Base-by-base conservation (phyloP, 2,797 vertebrate species). In the Glyptemys insculpta region DNA sequence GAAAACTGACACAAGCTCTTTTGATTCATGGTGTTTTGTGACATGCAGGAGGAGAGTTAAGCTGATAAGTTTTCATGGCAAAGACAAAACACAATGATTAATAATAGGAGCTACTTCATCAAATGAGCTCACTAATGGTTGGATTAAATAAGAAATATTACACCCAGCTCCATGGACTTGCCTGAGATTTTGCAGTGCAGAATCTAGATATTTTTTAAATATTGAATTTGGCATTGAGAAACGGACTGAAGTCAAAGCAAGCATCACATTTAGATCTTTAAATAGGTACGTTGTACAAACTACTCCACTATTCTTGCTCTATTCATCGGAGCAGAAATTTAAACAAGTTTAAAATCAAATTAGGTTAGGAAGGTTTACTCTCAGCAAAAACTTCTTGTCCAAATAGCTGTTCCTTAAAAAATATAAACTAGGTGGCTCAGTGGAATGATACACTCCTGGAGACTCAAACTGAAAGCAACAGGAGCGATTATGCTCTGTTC, bases 41-140 rank as follows among this genome's bases (percentile, higher is more conserved):
- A 68, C 34, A 81, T 12, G 57, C 41, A 56, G 59, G 2, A 96
- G 81, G 80, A 92, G 81, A 83, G 72, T 91, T 92, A 89, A 78
- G 87, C 65, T 97, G 81, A 90, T 10, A 96, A 85, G 90, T 89
- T 81, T 56, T 83, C 83, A 31, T 25, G 82, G 87, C 83, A 96
- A 96, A 88, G 79, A 74, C n/a, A 79, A 21, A 86, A 82, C 2
- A 85, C 34, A 50, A 79, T 6, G 80, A 92, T 92, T 88, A 96
- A 83, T 86, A 93, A 56, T 81, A 96, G 52, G 80, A 85, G 56
- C 6, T 1, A 86, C 56, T 88, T 78, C 18, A 91, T 83, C 62
- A 87, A 88, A 8, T 53, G 41, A 93, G 81, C 84, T 81, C 50
- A 79, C 81, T 44, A 80, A 83, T 92, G 81, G 84, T 47, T 87